Evolutionary conservation across 2,113 vertebrate species (phyloP).

Genomic region (Globicephala melas): DNA sequence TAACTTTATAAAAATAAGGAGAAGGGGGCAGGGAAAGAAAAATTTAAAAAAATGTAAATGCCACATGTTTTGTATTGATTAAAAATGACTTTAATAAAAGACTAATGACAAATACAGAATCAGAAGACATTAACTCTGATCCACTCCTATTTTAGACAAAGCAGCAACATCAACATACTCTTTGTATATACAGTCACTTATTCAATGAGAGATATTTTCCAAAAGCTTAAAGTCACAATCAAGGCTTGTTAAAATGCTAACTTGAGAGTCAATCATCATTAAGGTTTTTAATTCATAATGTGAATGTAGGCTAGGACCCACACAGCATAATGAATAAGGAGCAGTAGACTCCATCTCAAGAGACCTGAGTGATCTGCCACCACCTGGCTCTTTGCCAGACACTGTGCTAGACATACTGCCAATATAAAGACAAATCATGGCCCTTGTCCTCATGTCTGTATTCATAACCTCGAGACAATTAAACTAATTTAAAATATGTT

Average conservation of each 20-base stretch:
- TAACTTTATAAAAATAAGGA: conserved; percentile 84
- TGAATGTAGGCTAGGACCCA: neutral
- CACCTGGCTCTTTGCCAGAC: neutral
- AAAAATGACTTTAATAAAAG: conserved; percentile 69
- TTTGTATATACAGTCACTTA: neutral
- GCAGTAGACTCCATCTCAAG: neutral
- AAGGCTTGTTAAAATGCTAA: conserved; percentile 29
- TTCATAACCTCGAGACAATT: neutral
- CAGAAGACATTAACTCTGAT: conserved; percentile 46
- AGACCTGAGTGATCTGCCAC: neutral
- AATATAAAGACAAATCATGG: conserved; percentile 19
- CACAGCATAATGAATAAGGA: neutral
- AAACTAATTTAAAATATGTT: conserved; percentile 16
- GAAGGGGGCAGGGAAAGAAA: conserved; percentile 45
- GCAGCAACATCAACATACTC: neutral
- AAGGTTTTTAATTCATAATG: conserved; percentile 26
- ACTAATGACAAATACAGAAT: conserved; percentile 52
- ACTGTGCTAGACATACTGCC: neutral
- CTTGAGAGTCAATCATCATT: neutral
- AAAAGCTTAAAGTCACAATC: conserved; percentile 29
- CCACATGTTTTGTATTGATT: neutral
- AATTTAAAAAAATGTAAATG: conserved; percentile 20
- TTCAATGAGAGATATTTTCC: neutral
- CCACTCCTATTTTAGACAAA: conserved; percentile 31
- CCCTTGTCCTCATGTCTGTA: neutral